These are phyloP conservation scores for Xenops minutus DNA, from an alignment of 2,797 vertebrate genomes.

Conservation along the genomic window DNA sequence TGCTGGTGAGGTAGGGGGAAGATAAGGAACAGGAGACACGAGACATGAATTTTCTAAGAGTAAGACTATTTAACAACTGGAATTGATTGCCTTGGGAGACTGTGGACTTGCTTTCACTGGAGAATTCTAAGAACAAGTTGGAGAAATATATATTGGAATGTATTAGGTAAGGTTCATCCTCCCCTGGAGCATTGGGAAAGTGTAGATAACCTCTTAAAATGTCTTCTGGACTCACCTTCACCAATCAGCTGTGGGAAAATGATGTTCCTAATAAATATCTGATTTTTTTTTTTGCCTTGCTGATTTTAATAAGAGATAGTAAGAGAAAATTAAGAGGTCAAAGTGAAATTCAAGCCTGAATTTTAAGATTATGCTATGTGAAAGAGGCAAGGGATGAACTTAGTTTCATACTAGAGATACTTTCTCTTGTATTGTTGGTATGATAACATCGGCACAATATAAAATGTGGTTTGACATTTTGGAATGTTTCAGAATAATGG, in stretches of 20 bases:
- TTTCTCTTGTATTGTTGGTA: neutral
- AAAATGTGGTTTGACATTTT: conserved; percentile 22
- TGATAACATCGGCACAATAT: neutral
- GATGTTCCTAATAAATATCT: neutral
- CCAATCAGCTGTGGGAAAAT: neutral
- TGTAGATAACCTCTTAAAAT: neutral
- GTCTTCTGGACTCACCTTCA: neutral
- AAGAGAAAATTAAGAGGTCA: conserved; percentile 40
- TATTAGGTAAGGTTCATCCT: neutral
- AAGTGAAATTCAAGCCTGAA: neutral
- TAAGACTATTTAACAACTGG: neutral
- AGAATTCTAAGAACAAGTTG: neutral
- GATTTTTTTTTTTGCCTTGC: conserved; percentile 23
- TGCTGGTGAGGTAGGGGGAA: neutral
- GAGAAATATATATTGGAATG: neutral
- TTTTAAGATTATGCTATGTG: neutral
- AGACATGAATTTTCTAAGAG: neutral
- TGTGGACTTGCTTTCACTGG: neutral
- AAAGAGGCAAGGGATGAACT: neutral
- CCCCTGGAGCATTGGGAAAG: neutral
- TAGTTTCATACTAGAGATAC: neutral
- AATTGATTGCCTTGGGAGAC: neutral
- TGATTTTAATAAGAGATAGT: conserved; percentile 31
- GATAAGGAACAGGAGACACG: neutral
- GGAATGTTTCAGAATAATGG: conserved; percentile 23